Conservation (phyloP, 2,797 vertebrate genomes). For the Setipinna tenuifilis region DNA sequence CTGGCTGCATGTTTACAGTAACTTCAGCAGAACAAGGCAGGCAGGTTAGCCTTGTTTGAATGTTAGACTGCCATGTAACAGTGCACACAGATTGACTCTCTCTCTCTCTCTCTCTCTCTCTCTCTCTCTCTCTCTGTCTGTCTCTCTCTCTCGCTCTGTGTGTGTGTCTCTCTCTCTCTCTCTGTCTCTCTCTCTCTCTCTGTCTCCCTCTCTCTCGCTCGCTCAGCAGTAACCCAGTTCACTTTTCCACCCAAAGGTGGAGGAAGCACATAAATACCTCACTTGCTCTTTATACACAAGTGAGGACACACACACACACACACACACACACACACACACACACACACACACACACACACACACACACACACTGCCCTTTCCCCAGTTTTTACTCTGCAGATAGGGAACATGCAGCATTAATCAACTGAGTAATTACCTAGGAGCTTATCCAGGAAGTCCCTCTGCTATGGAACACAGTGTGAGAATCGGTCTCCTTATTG, state of each 20-base stretch:
- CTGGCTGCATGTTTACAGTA: neutral
- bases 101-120: too few relatives aligned
- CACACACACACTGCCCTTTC: neutral
- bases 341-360: neutral
- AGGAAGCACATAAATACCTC: neutral
- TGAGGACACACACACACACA: neutral
- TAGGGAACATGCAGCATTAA: neutral
- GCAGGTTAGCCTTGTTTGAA: neutral
- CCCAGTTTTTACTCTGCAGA: neutral
- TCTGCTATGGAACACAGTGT: too few relatives aligned
- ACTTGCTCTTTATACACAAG: neutral
- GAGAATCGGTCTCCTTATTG: too few relatives aligned
- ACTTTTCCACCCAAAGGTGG: neutral
- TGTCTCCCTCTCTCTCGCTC: too few relatives aligned
- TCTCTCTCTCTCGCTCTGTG: too few relatives aligned
- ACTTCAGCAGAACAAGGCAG: neutral
- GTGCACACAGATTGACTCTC: too few relatives aligned
- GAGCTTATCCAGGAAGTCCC: too few relatives aligned
- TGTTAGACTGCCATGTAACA: too few relatives aligned
- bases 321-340: neutral
- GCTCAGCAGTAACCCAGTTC: neutral
- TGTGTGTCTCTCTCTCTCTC: too few relatives aligned
- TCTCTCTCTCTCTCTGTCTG: too few relatives aligned
- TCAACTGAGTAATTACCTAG: too few relatives aligned
- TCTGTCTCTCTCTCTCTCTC: too few relatives aligned